phyloP scores from a whole-genome alignment of 2,113 vertebrate species.

The Cygnus buccinator region DNA sequence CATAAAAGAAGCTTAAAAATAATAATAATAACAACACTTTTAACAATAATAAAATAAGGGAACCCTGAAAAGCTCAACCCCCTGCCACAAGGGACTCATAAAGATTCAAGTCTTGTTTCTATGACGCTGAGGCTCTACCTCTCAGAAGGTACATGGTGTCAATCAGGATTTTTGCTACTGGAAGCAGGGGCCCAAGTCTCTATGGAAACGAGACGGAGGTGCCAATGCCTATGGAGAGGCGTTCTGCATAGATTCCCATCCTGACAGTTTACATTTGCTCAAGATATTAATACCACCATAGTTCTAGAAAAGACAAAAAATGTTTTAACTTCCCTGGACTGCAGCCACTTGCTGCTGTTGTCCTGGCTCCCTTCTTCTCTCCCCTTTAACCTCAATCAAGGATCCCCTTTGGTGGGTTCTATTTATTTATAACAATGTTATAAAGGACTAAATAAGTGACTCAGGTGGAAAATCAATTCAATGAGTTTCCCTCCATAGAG shows the following conservation, averaged over 20 bases:
- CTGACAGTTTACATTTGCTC: neutral
- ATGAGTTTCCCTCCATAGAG: neutral
- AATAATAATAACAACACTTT: neutral
- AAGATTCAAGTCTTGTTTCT: constrained; percentile 37
- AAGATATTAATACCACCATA: neutral
- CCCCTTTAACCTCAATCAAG: neutral
- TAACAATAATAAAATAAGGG: neutral
- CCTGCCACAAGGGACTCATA: neutral
- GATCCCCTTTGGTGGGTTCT: neutral
- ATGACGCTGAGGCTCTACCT: constrained; percentile 31
- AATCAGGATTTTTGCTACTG: constrained; percentile 45
- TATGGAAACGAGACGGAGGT: constrained; percentile 70
- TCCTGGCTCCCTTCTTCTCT: neutral
- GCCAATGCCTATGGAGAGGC: neutral
- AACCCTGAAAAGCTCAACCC: neutral
- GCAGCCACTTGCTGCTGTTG: accelerated
- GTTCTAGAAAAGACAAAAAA: neutral
- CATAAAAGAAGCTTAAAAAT: neutral
- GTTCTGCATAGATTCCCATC: constrained; percentile 11
- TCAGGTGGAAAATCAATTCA: neutral
- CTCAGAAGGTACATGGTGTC: constrained; percentile 20
- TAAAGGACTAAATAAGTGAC: neutral
- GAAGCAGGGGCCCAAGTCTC: constrained; percentile 43
- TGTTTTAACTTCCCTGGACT: neutral
- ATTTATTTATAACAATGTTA: neutral